Percentiles rank a stretch among this genome's conserved stretches.
These are phyloP conservation scores for Nothocercus nigrocapillus DNA, from an alignment of 2,113 vertebrate genomes.

Conservation along the genomic window DNA sequence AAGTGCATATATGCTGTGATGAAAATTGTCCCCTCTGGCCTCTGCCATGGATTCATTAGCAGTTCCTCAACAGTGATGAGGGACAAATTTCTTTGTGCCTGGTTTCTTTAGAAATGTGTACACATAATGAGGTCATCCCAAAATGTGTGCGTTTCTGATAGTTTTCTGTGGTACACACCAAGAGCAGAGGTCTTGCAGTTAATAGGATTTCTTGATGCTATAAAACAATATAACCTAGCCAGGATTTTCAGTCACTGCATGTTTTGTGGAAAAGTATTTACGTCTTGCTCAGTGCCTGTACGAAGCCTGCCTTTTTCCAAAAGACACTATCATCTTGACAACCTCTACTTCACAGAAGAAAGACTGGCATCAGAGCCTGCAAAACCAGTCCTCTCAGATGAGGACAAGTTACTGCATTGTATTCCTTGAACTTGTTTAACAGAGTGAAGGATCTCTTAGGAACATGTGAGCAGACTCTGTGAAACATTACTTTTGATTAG, in stretches of 20 bases:
- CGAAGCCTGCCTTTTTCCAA: neutral
- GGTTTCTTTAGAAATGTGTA: neutral
- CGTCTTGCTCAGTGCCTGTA: rapidly evolving
- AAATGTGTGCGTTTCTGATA: too few species aligned
- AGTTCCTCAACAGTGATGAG: too few species aligned
- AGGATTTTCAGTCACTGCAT: neutral
- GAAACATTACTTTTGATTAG: neutral
- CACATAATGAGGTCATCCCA: neutral
- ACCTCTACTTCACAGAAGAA: neutral
- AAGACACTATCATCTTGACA: neutral
- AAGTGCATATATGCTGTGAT: neutral
- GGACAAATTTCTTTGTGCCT: neutral
- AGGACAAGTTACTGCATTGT: neutral
- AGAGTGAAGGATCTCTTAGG: neutral
- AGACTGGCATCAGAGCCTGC: neutral
- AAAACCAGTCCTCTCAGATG: neutral
- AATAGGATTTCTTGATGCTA: neutral
- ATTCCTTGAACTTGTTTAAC: neutral
- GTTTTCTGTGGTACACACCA: too few species aligned
- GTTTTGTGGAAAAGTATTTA: neutral
- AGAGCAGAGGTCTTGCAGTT: neutral
- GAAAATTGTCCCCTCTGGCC: neutral
- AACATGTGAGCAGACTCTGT: neutral
- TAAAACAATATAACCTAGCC: neutral
- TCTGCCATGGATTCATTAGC: neutral